Base-by-base conservation (phyloP, 2,797 vertebrate species). In the Lagodon rhomboides region DNA sequence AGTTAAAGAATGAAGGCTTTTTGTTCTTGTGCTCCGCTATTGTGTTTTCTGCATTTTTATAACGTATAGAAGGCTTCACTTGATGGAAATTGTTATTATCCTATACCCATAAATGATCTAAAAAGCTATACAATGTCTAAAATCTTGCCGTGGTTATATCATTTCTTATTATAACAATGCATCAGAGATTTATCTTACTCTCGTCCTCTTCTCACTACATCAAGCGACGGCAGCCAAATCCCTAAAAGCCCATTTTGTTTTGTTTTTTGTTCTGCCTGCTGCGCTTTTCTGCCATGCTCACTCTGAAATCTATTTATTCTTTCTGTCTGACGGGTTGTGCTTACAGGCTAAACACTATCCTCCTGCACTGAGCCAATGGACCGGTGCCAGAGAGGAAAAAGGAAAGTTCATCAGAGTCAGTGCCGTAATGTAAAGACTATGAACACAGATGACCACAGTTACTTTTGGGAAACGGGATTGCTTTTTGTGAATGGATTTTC, bases 231-330 rank as follows among this genome's bases (percentile, higher is more conserved):
- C 51, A 77, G 58, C 70, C 69, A 79, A 64, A 78, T 85, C 70
- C 65, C 72, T 78, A 34, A 84, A 90, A 83, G 77, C 64, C 60
- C 38, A 46, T 64, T 78, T 71, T 67, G 8, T 17, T 72, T 67
- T 68, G 43, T 82, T 67, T 71, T 16, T 22, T 18, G n/a, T 78
- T 74, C 68, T 77, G 75, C 74, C 27, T 44, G 51, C 62, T 83
- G 66, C 78, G 70, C 78, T 80, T 80, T 83, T 83, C 65, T 89
- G 77, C 77, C 73, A 81, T 59, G 55, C 69, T 77, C 60, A 77
- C 77, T 80, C 88, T 75, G 66, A 80, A 86, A 87, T 83, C 75
- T 77, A 78, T 88, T 82, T 73, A 71, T 87, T 82, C 59, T 75
- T 76, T 81, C 43, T 55, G n/a, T 80, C 46, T 70, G 69, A 77